Conservation (phyloP, 1,140 invertebrate species). For the Dryas iulia region DNA sequence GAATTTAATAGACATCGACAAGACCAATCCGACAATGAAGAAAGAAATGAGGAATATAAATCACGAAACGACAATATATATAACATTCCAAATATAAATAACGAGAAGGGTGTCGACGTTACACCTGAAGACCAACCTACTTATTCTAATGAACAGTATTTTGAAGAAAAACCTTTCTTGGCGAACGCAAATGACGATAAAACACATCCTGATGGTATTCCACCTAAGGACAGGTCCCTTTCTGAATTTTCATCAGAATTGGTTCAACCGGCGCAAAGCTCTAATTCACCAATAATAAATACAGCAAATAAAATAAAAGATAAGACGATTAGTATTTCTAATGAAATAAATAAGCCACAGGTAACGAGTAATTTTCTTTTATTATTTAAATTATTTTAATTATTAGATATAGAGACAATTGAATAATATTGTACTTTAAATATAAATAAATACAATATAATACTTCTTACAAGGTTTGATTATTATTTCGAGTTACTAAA, state of each 20-base stretch:
- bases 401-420: not conserved
- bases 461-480: not conserved
- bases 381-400: conserved; percentile 6
- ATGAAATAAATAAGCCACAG: conserved; percentile 25
- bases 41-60: conserved; percentile 18
- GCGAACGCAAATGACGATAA: conserved; percentile 8
- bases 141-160: conserved; percentile 16
- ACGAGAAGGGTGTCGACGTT: conserved; percentile 6
- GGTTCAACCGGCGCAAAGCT: conserved; percentile 6
- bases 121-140: conserved; percentile 1
- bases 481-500: not conserved
- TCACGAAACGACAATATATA: conserved; percentile 12
- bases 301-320: conserved; percentile 27
- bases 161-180: not conserved
- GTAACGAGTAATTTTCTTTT: conserved; percentile 22
- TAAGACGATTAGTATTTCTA: conserved; percentile 21
- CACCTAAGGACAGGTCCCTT: conserved; percentile 43
- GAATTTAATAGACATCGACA: conserved; percentile 42
- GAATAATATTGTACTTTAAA: not conserved
- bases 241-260: conserved; percentile 60
- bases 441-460: not conserved
- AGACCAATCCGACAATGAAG: conserved; percentile 22
- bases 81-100: conserved; percentile 21
- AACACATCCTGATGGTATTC: conserved; percentile 1
- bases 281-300: conserved; percentile 14